Conservation (phyloP, 1,140 invertebrate species). For the Eupeodes corollae region DNA sequence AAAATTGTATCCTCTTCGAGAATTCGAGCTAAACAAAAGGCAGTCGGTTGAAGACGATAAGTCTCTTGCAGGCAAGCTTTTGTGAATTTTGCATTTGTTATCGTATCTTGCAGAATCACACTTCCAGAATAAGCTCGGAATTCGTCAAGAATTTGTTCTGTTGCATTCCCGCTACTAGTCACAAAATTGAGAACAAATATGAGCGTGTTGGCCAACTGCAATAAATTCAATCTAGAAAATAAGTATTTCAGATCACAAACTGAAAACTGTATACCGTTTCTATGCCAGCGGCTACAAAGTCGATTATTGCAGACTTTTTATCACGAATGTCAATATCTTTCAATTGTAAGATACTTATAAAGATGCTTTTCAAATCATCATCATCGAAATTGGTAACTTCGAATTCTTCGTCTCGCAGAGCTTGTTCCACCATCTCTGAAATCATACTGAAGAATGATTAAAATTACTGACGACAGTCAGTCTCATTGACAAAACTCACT, state of each 20-base stretch:
- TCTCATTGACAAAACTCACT: conserved; percentile 39
- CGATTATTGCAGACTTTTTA: conserved; percentile 73
- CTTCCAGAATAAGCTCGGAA: conserved; percentile 45
- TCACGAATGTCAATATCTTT: conserved; percentile 61
- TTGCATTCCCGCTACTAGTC: conserved; percentile 54
- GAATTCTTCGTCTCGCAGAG: conserved; percentile 37
- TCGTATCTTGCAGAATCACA: conserved; percentile 45
- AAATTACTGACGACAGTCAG: conserved; percentile 11
- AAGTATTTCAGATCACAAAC: background rate
- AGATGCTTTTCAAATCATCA: conserved; percentile 54
- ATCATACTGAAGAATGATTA: conserved; percentile 48
- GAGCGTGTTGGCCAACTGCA: conserved; percentile 67
- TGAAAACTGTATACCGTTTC: conserved; percentile 52
- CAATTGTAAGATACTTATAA: conserved; percentile 60
- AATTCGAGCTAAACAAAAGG: conserved; percentile 69
- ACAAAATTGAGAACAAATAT: conserved; percentile 67
- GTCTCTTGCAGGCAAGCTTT: conserved; percentile 79
- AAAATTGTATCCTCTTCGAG: conserved; percentile 64
- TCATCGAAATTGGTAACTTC: conserved; percentile 38
- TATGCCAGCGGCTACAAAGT: conserved; percentile 77
- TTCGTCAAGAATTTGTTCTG: conserved; percentile 66
- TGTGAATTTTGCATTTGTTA: conserved; percentile 60
- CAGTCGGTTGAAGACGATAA: conserved; percentile 72
- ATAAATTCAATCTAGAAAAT: background rate
- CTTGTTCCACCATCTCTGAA: conserved; percentile 61